Evolutionary conservation across 2,113 vertebrate species (phyloP), one percentile per base, ranked within the genome.

Genomic region (Passer montanus): DNA sequence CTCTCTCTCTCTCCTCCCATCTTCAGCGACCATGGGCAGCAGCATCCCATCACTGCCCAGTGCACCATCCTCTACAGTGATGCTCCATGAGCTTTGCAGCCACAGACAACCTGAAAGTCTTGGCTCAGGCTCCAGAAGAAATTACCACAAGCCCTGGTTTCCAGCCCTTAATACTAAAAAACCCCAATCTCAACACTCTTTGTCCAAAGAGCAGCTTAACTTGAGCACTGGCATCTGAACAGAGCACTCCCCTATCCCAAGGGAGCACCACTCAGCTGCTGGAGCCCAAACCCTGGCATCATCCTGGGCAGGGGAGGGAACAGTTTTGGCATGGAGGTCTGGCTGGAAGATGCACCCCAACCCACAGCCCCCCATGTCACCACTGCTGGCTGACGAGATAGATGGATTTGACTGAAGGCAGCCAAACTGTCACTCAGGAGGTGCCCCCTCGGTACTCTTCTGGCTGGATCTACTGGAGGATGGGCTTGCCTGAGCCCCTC

Each of bases 401-500:
- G 94, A 96, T 89, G 87, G 90, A 94, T 96, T 86, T 97, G 97
- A 98, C 96, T 96, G 92, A 97, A 97, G 95, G 95, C 41, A 95
- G 95, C 98, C 97, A 97, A 98, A 97, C 98, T 98, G 98, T 98
- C 98, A 98, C 95, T 98, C 98, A 98, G 95, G 90, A 97, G 95
- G 78, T 97, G 98, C 97, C 98, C 97, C 98, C 97, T 98, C 92
- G 41, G 97, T 97, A 97, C 97, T 98, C 97, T 96, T 97, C 96
- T 97, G 96, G 96, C 97, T 97, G 97, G 96, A 97, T 97, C 95
- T 89, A 91, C 95, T 93, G 93, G 96, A 98, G 97, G 97, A 97
- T 98, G 97, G 98, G 98, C 96, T 92, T 58, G 94, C 84, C 60
- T 35, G 95, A 98, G 97, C 97, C 20, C 76, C 97, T 98, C 92